Percentiles rank a stretch among this genome's conserved stretches.
These are phyloP conservation scores for Ips typographus DNA, from an alignment of 1,140 invertebrate genomes.

Conservation along the genomic window DNA sequence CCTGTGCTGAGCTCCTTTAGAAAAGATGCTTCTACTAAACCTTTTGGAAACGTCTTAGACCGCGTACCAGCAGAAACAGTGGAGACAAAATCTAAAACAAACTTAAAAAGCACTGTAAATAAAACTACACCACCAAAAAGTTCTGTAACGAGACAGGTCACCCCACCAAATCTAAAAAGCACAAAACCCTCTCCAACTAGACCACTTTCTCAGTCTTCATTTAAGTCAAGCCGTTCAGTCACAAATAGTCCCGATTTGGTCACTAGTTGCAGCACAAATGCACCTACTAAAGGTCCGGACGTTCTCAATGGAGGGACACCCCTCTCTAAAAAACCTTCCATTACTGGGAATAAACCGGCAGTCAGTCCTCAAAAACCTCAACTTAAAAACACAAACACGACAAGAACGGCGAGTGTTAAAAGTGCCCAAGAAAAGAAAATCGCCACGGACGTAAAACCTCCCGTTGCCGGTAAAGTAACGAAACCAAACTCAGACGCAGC, in stretches of 20 bases:
- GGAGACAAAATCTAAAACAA: slow-evolving; percentile 8
- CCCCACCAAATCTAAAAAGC: slow-evolving; percentile 54
- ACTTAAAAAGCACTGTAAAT: slow-evolving; percentile 43
- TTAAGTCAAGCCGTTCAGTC: slow-evolving; percentile 42
- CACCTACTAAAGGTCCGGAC: slow-evolving; percentile 63
- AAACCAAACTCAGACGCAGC: slow-evolving; percentile 44
- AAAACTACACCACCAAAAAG: slow-evolving; percentile 50
- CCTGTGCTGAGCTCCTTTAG: slow-evolving; percentile 44
- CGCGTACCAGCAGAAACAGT: slow-evolving; percentile 39
- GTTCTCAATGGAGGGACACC: slow-evolving; percentile 54
- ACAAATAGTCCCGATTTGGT: slow-evolving; percentile 70
- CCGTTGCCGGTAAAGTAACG: slow-evolving; percentile 38
- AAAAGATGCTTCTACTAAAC: slow-evolving; percentile 41
- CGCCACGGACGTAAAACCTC: slow-evolving; percentile 42
- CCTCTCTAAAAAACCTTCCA: slow-evolving; percentile 39
- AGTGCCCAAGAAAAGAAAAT: slow-evolving; percentile 44
- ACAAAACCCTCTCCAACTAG: slow-evolving; percentile 49
- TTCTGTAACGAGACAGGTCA: slow-evolving; percentile 54
- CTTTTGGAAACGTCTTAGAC: slow-evolving; percentile 49
- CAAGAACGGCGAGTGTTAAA: slow-evolving; percentile 37
- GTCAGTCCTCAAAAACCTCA: slow-evolving; percentile 39
- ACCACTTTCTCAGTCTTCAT: slow-evolving; percentile 44
- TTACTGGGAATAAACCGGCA: slow-evolving; percentile 37
- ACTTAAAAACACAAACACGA: slow-evolving; percentile 37
- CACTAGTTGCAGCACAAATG: slow-evolving; percentile 62